Evolutionary conservation across 2,888 invertebrate species (phyloP).

Genomic region (Tineola bisselliella): DNA sequence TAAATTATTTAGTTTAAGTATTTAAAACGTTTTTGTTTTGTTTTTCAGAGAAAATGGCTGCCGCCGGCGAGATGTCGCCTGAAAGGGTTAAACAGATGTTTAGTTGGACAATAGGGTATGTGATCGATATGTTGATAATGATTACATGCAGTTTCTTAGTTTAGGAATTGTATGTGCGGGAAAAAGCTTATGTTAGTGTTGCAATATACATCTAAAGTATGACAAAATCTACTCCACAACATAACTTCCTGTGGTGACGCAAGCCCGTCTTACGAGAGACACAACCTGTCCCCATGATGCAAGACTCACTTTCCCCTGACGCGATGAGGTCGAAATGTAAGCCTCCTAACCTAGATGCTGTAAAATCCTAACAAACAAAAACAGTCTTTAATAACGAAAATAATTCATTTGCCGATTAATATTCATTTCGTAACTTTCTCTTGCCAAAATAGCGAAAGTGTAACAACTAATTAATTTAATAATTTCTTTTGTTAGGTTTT

Average conservation of each 20-base stretch:
- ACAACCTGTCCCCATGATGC: constrained; percentile 45
- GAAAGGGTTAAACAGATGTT: constrained; percentile 71
- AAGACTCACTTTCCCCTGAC: constrained; percentile 57
- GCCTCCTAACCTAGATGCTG: constrained; percentile 48
- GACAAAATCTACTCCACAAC: constrained; percentile 16
- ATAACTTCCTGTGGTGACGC: constrained; percentile 25
- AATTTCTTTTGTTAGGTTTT: not conserved
- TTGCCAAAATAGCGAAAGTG: not conserved
- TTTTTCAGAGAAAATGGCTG: constrained; percentile 47
- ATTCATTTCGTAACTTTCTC: not conserved
- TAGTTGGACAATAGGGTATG: constrained; percentile 69
- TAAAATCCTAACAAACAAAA: constrained; percentile 23
- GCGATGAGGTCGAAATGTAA: constrained; percentile 34
- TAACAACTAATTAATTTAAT: not conserved
- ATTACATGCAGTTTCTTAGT: no score
- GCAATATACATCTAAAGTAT: not conserved
- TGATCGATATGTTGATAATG: no score
- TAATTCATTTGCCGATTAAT: constrained; percentile 4
- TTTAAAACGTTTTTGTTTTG: no score
- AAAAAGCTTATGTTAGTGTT: not conserved
- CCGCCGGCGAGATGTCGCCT: constrained; percentile 34
- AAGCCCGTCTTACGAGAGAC: constrained; percentile 42
- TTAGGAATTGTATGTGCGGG: no score
- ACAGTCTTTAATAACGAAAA: constrained; percentile 23
- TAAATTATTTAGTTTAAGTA: no score